These are phyloP conservation scores for Octomys mimax DNA, from an alignment of 2,797 vertebrate species.

Conservation along the genomic window DNA sequence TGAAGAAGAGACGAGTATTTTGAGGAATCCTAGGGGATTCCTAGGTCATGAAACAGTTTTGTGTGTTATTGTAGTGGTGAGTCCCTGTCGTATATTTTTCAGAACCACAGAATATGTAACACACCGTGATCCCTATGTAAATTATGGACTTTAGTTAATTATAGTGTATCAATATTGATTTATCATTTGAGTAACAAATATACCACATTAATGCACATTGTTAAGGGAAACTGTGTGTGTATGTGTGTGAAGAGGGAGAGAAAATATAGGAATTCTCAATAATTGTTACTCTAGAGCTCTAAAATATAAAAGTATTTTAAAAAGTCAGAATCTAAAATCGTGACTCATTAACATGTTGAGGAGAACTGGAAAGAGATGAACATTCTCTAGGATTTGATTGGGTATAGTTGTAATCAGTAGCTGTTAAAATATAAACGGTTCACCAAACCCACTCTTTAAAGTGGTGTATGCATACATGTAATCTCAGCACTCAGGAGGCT, in stretches of 20 bases:
- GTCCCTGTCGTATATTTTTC: neutral
- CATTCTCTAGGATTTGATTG: neutral
- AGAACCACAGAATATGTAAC: neutral
- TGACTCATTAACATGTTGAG: neutral
- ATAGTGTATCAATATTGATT: neutral
- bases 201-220: neutral
- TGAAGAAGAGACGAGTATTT: neutral
- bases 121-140: neutral
- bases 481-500: neutral
- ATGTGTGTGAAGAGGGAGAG: neutral
- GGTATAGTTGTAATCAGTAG: neutral
- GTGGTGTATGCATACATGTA: neutral
- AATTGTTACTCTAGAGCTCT: slow-evolving; percentile 22
- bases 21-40: neutral
- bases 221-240: neutral
- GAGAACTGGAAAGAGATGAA: neutral
- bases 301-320: neutral
- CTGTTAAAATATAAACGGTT: slow-evolving; percentile 3
- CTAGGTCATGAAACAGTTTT: neutral
- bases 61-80: neutral
- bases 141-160: neutral
- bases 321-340: neutral
- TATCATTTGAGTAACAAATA: neutral
- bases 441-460: neutral
- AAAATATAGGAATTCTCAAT: neutral